phyloP scores from a whole-genome alignment of 2,113 vertebrate genomes.

The Cephalopterus ornatus region DNA sequence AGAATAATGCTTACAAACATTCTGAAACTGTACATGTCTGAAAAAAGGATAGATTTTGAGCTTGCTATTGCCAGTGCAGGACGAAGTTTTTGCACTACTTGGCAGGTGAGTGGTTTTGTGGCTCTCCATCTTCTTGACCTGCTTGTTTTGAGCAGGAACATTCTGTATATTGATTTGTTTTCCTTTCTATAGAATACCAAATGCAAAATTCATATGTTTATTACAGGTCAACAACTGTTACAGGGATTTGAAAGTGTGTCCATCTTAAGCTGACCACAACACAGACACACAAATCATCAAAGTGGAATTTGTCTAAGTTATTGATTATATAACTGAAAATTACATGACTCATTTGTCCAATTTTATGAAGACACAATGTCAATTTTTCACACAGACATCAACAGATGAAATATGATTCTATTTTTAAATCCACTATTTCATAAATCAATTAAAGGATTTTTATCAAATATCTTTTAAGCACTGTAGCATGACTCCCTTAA shows the following conservation, averaged over 20 bases:
- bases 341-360: conserved; percentile 91
- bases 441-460: conserved; percentile 72
- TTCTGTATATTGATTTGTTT: neutral
- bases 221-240: neutral
- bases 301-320: conserved; percentile 91
- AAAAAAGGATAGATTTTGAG: neutral
- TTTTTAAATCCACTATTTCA: conserved; percentile 65
- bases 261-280: conserved; percentile 68
- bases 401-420: conserved; percentile 74
- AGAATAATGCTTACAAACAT: neutral
- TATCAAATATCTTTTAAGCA: conserved; percentile 65
- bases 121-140: neutral
- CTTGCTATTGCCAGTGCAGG: neutral
- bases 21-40: neutral
- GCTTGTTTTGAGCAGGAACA: neutral
- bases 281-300: conserved; percentile 87
- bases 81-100: neutral
- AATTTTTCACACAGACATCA: conserved; percentile 75
- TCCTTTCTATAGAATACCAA: neutral
- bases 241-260: conserved; percentile 58
- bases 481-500: neutral
- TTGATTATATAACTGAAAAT: conserved; percentile 95
- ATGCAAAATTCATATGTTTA: conserved; percentile 10
- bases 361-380: conserved; percentile 81
- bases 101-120: neutral